Base-by-base conservation (phyloP, 2,888 invertebrate species). In the Thereva unica region DNA sequence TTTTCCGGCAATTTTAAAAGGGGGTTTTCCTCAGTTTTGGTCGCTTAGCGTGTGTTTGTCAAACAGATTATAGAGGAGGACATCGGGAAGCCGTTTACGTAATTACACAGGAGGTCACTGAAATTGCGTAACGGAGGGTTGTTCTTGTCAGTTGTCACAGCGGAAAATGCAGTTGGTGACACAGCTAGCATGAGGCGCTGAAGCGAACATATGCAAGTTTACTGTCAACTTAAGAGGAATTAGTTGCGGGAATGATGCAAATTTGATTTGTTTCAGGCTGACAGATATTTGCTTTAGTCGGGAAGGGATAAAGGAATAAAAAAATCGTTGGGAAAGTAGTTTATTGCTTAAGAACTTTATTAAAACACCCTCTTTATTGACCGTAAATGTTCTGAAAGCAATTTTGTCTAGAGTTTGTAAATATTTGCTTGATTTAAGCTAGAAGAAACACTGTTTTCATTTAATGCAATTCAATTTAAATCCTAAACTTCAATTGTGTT, bases 21-120 rank as follows among this genome's bases (percentile, higher is more conserved):
- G 52, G 52, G n/a, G 4, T 52, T 23, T 35, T 35, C 6, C 23
- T n/a, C n/a, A 47, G 4, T 47, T 47, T 47, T 47, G 52, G 52
- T 52, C 35, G 34, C 37, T n/a, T 52, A 52, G 52, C 52, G 35
- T 52, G 52, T 52, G 52, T 52, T 52, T 52, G 52, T 35, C 52
- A 52, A 52, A 52, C 52, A 52, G 52, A 52, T 52, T 52, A 52
- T 52, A 52, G 23, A 23, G 5, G 52, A 52, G 52, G 34, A 52
- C 10, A 10, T 23, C 52, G 52, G 9, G 52, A 34, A 10, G 52
- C 9, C 52, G 52, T 52, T 52, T 52, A 52, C 23, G 52, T 52
- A 52, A 52, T 52, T 52, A 52, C n/a, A 52, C 4, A 52, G 52
- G 52, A 52, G 52, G 52, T 8, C 52, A 35, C 10, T 9, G 35